phyloP scores from a whole-genome alignment of 1,140 invertebrate species.

The Zaprionus lachaisei region DNA sequence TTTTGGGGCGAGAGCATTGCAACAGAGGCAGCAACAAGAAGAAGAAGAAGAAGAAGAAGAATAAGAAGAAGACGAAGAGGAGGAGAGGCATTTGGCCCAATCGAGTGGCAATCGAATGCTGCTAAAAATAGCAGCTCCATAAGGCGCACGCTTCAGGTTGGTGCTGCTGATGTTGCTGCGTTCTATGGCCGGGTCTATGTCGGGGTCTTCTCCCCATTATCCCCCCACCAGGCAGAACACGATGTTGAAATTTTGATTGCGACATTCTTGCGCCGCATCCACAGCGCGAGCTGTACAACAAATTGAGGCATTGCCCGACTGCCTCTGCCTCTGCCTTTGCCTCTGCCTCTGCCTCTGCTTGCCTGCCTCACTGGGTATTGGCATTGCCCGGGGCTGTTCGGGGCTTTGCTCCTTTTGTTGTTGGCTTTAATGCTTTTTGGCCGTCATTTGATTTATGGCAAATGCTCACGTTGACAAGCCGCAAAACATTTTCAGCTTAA shows the following conservation, averaged over 20 bases:
- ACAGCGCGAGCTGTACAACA: conserved; percentile 54
- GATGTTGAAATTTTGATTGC: conserved; percentile 83
- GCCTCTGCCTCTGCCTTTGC: conserved; percentile 3
- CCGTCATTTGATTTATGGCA: conserved; percentile 76
- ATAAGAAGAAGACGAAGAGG: background rate
- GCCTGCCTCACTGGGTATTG: conserved; percentile 25
- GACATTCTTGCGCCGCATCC: conserved; percentile 66
- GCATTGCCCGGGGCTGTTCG: conserved; percentile 23
- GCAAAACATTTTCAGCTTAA: conserved; percentile 65
- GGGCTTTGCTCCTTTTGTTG: conserved; percentile 15
- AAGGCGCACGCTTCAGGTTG: conserved; percentile 42
- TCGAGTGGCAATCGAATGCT: conserved; percentile 64
- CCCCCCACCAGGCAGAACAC: conserved; percentile 46
- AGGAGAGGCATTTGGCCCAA: conserved; percentile 54
- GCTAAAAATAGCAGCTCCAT: conserved; percentile 67
- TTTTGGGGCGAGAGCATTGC: conserved; percentile 42
- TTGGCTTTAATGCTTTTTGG: conserved; percentile 40
- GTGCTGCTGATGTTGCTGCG: too few relatives aligned
- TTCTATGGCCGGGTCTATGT: conserved; percentile 21
- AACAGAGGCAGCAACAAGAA: conserved; percentile 26
- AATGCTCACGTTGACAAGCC: conserved; percentile 77
- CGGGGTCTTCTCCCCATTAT: conserved; percentile 28
- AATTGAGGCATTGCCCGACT: conserved; percentile 63
- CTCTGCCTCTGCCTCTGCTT: background rate
- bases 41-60: background rate